Evolutionary conservation across 2,888 invertebrate species (phyloP).

Genomic region (Hedya salicella): DNA sequence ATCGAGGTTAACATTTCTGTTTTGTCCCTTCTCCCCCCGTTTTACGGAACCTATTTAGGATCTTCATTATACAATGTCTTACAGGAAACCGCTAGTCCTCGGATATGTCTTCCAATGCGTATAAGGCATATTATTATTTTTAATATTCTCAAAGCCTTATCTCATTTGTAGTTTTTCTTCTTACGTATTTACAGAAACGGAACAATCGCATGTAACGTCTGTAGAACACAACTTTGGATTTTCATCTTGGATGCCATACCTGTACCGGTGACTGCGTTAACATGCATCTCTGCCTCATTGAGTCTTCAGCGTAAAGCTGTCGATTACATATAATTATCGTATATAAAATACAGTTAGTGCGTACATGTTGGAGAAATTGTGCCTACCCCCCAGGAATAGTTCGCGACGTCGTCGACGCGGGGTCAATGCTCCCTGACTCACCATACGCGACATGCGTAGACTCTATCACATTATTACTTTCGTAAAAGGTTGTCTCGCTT

Average conservation of each 20-base stretch:
- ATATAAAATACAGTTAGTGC: constrained; percentile 34
- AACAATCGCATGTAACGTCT: too few species aligned
- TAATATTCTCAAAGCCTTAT: too few species aligned
- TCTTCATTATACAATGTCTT: too few species aligned
- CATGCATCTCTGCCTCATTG: background rate
- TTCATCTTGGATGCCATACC: background rate
- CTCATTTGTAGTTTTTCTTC: too few species aligned
- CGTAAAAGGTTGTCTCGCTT: constrained; percentile 81
- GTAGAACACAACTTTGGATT: too few species aligned
- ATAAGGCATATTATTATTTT: too few species aligned
- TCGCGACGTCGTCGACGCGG: constrained; percentile 69
- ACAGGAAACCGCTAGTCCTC: too few species aligned
- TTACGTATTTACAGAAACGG: too few species aligned
- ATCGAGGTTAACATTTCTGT: too few species aligned
- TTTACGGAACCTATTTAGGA: too few species aligned
- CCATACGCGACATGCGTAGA: constrained; percentile 73
- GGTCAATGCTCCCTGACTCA: constrained; percentile 79
- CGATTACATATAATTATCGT: constrained; percentile 19
- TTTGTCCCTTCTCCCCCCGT: too few species aligned
- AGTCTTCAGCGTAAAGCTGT: constrained; percentile 18
- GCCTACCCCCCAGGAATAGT: constrained; percentile 65
- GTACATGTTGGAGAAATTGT: constrained; percentile 39
- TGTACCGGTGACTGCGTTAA: background rate
- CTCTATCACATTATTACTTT: constrained; percentile 82
- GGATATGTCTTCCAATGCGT: too few species aligned